A percentile compares a stretch with the other conserved stretches of the same genome.
phyloP scores from a whole-genome alignment of 2,113 vertebrate species.

The Amazona vittata region DNA sequence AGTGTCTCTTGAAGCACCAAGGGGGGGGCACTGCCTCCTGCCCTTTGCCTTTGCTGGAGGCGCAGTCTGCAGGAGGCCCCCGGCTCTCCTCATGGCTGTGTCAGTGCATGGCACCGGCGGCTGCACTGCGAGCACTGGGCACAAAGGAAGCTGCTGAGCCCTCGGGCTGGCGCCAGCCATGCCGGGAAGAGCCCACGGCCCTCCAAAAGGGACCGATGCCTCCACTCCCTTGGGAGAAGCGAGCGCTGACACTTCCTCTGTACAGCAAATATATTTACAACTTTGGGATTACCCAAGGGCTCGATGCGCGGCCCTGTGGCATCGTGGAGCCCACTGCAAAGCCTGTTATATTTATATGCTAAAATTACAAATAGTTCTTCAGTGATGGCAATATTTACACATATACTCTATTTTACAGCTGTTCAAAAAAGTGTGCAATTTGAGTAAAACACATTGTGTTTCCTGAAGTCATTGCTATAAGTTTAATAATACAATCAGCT shows the following conservation, averaged over 20 bases:
- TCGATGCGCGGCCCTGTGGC: not conserved
- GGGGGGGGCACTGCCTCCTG: not conserved
- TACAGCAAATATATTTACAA: constrained; percentile 64
- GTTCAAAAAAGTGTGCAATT: constrained; percentile 74
- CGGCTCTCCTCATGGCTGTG: fast-evolving
- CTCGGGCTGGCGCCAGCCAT: not conserved
- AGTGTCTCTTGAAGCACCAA: not conserved
- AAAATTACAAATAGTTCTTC: constrained; percentile 68
- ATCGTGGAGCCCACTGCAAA: constrained; percentile 1
- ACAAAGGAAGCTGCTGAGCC: not conserved
- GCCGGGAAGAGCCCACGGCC: not conserved
- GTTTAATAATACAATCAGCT: constrained; percentile 73
- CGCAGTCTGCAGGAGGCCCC: not conserved
- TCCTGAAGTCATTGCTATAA: constrained; percentile 73
- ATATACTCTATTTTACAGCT: constrained; percentile 73
- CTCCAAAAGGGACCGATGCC: not conserved
- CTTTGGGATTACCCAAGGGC: constrained; percentile 10
- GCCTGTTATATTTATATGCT: constrained; percentile 44
- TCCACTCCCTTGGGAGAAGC: not conserved
- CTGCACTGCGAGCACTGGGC: not conserved
- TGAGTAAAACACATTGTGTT: constrained; percentile 68
- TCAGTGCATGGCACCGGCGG: not conserved
- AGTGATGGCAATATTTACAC: constrained; percentile 73
- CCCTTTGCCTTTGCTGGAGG: not conserved
- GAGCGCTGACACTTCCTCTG: constrained; percentile 6